These are phyloP conservation scores for Apamea anceps DNA, from an alignment of 2,888 invertebrate genomes.

Conservation along the genomic window DNA sequence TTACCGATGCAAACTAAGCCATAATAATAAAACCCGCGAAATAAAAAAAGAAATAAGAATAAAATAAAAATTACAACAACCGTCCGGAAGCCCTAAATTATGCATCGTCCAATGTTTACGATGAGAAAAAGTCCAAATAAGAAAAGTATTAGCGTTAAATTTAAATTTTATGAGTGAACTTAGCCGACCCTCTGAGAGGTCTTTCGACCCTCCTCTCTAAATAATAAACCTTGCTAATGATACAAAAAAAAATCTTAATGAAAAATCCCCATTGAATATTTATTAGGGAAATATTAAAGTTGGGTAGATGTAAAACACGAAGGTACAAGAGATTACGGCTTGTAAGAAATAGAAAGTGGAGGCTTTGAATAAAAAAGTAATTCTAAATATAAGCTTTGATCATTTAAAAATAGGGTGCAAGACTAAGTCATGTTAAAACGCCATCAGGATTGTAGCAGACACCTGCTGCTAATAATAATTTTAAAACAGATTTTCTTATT, in stretches of 20 bases:
- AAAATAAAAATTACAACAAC: slow-evolving; percentile 46
- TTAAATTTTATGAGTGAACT: slow-evolving; percentile 78
- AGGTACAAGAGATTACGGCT: slow-evolving; percentile 63
- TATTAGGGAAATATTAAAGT: slow-evolving; percentile 67
- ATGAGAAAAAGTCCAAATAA: slow-evolving; percentile 67
- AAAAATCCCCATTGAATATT: slow-evolving; percentile 71
- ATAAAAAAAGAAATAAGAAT: slow-evolving; percentile 33
- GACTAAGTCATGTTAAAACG: slow-evolving; percentile 4
- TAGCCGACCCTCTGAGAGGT: slow-evolving; percentile 67
- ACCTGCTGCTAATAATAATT: not conserved
- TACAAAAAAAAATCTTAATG: slow-evolving; percentile 76
- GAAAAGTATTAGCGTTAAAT: slow-evolving; percentile 75
- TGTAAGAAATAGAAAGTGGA: slow-evolving; percentile 48
- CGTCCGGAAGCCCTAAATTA: slow-evolving; percentile 58
- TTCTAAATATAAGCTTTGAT: slow-evolving; percentile 48
- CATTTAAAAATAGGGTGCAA: slow-evolving; percentile 32
- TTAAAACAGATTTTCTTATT: not conserved
- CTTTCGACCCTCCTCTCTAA: slow-evolving; percentile 73
- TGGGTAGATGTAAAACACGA: slow-evolving; percentile 60
- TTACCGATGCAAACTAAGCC: not conserved
- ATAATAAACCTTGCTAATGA: slow-evolving; percentile 82
- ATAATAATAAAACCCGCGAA: slow-evolving; percentile 27
- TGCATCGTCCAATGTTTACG: slow-evolving; percentile 65
- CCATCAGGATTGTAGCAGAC: not conserved
- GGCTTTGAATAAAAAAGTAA: slow-evolving; percentile 59